Percentiles rank a stretch among this genome's conserved stretches.
Evolutionary conservation across 2,113 vertebrate species (phyloP).

Genomic region (Eptesicus fuscus): DNA sequence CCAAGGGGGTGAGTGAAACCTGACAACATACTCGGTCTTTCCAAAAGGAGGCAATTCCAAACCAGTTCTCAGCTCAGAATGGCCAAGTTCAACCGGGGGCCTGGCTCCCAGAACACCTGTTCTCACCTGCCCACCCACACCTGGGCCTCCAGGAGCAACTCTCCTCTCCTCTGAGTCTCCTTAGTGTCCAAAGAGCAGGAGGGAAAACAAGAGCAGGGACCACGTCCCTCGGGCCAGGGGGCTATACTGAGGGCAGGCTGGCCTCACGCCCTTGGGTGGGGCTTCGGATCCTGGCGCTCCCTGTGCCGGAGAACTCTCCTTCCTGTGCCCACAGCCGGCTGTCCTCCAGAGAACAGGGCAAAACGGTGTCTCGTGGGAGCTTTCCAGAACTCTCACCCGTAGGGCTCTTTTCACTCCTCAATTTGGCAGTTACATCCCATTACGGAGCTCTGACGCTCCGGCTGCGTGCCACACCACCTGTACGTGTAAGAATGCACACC

Average conservation of each 20-base stretch:
- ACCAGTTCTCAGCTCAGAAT: not conserved
- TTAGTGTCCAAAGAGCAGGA: not conserved
- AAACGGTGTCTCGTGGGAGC: no score
- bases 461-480: rapidly evolving
- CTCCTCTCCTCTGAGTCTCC: no score
- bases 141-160: not conserved
- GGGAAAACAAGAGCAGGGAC: not conserved
- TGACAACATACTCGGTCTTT: rapidly evolving
- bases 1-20: not conserved
- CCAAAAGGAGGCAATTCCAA: not conserved
- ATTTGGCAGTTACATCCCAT: rapidly evolving
- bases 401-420: not conserved
- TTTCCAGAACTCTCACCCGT: not conserved
- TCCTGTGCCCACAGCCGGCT: not conserved
- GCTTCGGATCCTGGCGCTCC: rapidly evolving
- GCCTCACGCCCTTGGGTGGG: not conserved
- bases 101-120: no score
- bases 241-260: not conserved
- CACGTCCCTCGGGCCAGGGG: not conserved
- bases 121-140: not conserved
- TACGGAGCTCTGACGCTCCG: not conserved
- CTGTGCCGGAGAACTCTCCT: no score
- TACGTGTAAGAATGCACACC: rapidly evolving
- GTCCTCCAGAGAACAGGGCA: rapidly evolving
- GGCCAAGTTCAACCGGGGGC: rapidly evolving